Evolutionary conservation across 2,113 vertebrate species (phyloP).

Genomic region (Leptobrachium leishanense): DNA sequence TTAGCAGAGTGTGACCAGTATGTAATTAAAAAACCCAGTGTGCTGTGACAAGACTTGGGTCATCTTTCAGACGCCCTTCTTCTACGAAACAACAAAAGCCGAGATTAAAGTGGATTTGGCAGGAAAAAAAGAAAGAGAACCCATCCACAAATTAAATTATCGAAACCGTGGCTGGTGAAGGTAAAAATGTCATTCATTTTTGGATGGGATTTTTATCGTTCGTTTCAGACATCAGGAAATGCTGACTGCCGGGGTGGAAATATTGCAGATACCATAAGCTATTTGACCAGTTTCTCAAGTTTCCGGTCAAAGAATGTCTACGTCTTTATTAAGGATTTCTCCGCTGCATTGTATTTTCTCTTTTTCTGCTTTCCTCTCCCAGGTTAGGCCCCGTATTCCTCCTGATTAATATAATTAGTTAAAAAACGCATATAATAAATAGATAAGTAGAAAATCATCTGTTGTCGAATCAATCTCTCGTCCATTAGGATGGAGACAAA

Average conservation of each 20-base stretch:
- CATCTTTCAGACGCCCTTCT: constrained; percentile 56
- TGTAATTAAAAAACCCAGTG: constrained; percentile 65
- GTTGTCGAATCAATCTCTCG: constrained; percentile 35
- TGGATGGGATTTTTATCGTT: constrained; percentile 17
- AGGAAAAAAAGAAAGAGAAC: constrained; percentile 26
- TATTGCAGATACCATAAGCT: constrained; percentile 26
- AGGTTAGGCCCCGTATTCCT: constrained; percentile 1
- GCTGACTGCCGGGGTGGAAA: neutral
- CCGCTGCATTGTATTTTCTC: neutral
- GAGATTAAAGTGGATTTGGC: constrained; percentile 47
- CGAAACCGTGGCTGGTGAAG: constrained; percentile 45
- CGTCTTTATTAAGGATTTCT: neutral
- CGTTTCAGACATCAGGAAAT: constrained; percentile 4
- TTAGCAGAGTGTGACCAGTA: constrained; percentile 63
- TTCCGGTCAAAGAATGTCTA: neutral
- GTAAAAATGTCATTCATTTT: constrained; percentile 36
- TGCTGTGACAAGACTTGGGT: constrained; percentile 61
- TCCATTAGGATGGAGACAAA: constrained; percentile 26
- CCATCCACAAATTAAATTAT: constrained; percentile 21
- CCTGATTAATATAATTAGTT: constrained; percentile 28
- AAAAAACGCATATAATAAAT: neutral
- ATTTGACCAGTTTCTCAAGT: neutral
- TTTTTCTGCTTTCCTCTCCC: neutral
- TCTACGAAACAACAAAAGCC: constrained; percentile 48
- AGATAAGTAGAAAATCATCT: constrained; percentile 29